phyloP scores from a whole-genome alignment of 92 coral and sea anemone species.

The Umimayanthus chanpuru region DNA sequence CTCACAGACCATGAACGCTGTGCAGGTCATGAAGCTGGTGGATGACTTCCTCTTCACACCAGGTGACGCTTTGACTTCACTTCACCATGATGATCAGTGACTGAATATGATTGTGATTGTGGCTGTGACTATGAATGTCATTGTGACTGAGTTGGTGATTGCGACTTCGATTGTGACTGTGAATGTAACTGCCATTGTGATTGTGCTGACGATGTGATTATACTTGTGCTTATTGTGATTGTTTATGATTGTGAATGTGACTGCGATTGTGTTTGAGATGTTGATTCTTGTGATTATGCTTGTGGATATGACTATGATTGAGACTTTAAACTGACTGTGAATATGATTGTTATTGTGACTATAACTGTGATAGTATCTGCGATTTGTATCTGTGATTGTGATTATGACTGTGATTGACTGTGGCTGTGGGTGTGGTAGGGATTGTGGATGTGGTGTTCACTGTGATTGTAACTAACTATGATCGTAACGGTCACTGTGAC shows the following conservation, averaged over 20 bases:
- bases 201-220: neutral
- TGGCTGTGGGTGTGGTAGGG: neutral
- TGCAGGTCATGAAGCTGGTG: conserved; percentile 91
- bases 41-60: conserved; percentile 94
- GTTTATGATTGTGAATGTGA: neutral
- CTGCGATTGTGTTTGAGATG: neutral
- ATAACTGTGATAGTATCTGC: too few relatives aligned
- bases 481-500: too few relatives aligned
- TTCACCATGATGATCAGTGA: neutral
- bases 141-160: neutral
- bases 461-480: too few relatives aligned
- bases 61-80: conserved; percentile 49
- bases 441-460: too few relatives aligned
- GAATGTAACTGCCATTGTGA: neutral
- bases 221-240: neutral
- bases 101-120: neutral
- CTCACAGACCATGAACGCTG: conserved; percentile 84
- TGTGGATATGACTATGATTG: neutral
- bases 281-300: neutral
- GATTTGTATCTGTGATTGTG: too few relatives aligned
- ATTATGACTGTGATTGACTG: neutral
- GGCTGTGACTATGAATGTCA: neutral
- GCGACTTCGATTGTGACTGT: neutral
- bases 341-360: neutral
- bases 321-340: neutral